Conservation (phyloP, 2,888 invertebrate genomes). For the Thereva nobilitata region DNA sequence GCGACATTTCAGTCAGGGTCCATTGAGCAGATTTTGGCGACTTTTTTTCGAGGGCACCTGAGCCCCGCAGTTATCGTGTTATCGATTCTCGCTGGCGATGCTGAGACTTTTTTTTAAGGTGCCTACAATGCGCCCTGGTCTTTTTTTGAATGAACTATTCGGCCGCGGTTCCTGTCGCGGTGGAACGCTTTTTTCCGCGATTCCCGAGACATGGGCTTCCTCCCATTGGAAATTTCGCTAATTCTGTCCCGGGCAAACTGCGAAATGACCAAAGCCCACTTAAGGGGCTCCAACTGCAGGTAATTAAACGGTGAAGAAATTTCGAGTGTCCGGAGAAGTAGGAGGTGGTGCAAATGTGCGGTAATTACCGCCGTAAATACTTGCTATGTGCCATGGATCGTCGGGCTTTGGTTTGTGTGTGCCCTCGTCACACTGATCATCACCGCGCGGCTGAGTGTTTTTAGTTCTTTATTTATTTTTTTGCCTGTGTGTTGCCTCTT, state of each 20-base stretch:
- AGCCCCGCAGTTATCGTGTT: neutral
- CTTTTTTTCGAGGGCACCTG: constrained; percentile 9
- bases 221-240: neutral
- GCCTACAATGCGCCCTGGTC: neutral
- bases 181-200: neutral
- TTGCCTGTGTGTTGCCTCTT: neutral
- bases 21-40: constrained; percentile 16
- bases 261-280: constrained; percentile 10
- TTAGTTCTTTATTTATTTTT: neutral
- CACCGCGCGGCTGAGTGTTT: constrained; percentile 1
- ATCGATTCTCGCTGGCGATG: too few relatives aligned
- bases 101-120: neutral
- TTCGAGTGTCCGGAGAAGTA: constrained; percentile 20
- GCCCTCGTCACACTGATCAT: neutral
- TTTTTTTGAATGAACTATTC: constrained; percentile 20
- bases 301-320: constrained; percentile 19
- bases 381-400: neutral
- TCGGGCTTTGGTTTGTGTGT: constrained; percentile 5
- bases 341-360: constrained; percentile 24
- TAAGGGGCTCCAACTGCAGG: constrained; percentile 10
- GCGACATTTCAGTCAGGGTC: constrained; percentile 21
- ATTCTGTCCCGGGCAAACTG: neutral
- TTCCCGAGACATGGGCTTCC: neutral
- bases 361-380: constrained; percentile 20
- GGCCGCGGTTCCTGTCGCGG: constrained; percentile 24